A percentile compares a stretch with the other conserved stretches of the same genome.
Evolutionary conservation across 2,113 vertebrate species (phyloP).

Genomic region (Pygoscelis adeliae): DNA sequence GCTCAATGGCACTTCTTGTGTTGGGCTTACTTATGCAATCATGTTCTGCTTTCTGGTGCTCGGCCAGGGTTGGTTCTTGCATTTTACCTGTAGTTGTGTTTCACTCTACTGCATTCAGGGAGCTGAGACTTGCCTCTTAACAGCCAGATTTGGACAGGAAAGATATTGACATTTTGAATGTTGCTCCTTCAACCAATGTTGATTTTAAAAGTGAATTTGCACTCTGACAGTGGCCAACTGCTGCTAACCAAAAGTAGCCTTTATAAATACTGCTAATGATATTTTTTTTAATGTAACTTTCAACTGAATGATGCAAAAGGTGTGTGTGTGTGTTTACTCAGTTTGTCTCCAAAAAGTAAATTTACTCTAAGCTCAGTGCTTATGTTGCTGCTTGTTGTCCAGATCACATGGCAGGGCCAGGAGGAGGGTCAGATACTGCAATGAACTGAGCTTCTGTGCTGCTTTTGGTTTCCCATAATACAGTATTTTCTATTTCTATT

Average conservation of each 20-base stretch:
- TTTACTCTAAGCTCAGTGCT: neutral
- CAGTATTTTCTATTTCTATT: neutral
- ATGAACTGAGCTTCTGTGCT: neutral
- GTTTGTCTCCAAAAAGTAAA: conserved; percentile 34
- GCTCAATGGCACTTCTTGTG: neutral
- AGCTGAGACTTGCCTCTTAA: neutral
- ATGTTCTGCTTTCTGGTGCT: neutral
- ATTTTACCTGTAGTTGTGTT: neutral
- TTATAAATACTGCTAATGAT: neutral
- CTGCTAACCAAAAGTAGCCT: neutral
- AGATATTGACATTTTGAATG: neutral
- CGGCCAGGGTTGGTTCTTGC: neutral
- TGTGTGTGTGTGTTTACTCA: neutral
- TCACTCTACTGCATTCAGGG: neutral
- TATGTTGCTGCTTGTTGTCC: neutral
- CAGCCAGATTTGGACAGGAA: neutral
- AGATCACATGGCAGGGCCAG: neutral
- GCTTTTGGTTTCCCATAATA: neutral
- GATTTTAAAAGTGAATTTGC: neutral
- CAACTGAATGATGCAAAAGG: neutral
- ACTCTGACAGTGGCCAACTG: neutral
- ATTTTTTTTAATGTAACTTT: neutral
- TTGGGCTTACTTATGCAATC: fast-evolving
- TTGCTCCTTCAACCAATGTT: neutral
- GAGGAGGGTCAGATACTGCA: neutral